Base-by-base conservation (phyloP, 2,888 invertebrate species). In the Andrena praecox region DNA sequence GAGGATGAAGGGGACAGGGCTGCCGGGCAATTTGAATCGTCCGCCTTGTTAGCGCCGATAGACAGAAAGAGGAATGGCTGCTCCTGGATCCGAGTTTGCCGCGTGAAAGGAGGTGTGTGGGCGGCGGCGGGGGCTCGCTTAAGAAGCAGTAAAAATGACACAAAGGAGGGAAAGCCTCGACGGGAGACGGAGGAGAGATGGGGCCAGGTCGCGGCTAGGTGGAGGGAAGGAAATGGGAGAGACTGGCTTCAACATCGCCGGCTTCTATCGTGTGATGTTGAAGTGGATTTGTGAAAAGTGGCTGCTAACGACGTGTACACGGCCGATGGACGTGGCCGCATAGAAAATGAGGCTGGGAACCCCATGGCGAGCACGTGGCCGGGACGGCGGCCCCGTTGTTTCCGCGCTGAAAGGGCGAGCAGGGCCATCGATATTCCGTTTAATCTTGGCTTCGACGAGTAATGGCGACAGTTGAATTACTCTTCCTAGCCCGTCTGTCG, bases 241-340 rank as follows among this genome's bases (percentile, higher is more conserved):
- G 78, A 42, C 56, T 31, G 56, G 54, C 72, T 76, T 85, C 60
- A 35, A 35, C 35, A 35, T 35, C 12, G 0, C 56, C 27, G 56
- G 54, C 72, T 76, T 85, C 60, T 66, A 59, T 59, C 71, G 73
- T 74, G 85, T 69, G 79, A 83, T 83, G 80, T 84, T 84, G 56
- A 79, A 86, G 77, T 79, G 77, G 86, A 86, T 86, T 86, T 84
- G 84, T 80, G 83, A 86, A 83, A 80, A 75, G 66, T 66, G 76
- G 84, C 82, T 86, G 85, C 90, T 91, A 91, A 91, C 90, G 90
- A 91, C 90, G 90, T 91, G 90, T 91, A 90, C 89, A 91, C 87
- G 90, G 29, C 87, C 56, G 42, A 74, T 50, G 68, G 77, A 60
- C 60, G 27, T 27, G 59, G 27, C 42, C 66, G 69, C 59, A 81